Evolutionary conservation across 2,888 invertebrate genomes (phyloP).

Genomic region (Rhingia campestris): DNA sequence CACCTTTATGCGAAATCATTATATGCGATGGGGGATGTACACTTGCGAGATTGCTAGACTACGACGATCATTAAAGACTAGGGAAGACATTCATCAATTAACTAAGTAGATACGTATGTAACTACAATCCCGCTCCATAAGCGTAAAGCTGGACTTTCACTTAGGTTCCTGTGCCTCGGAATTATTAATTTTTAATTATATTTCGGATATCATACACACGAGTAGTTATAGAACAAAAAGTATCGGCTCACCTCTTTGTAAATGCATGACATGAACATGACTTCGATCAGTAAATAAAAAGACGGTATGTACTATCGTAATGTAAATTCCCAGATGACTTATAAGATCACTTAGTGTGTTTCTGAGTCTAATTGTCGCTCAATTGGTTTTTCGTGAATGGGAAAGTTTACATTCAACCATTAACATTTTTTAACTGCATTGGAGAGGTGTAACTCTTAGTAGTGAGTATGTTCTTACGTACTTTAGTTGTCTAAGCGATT

Average conservation of each 20-base stretch:
- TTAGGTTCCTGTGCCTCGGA: no score
- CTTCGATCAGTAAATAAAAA: conserved; percentile 13
- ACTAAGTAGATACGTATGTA: no score
- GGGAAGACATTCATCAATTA: background rate
- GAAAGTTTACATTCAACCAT: background rate
- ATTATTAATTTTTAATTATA: no score
- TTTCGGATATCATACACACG: no score
- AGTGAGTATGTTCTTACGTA: no score
- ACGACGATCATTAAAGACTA: background rate
- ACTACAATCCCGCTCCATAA: no score
- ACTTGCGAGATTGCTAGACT: conserved; percentile 10
- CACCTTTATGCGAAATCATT: conserved; percentile 23
- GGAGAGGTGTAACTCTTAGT: no score
- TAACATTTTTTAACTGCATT: background rate
- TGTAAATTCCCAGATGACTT: conserved; percentile 20
- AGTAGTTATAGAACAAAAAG: no score
- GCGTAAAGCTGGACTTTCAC: no score
- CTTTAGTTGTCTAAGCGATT: no score
- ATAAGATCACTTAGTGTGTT: background rate
- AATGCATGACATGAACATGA: no score
- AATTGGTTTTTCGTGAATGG: conserved; percentile 26
- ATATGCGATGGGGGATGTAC: conserved; percentile 18
- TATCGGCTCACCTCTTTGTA: no score
- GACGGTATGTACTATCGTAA: background rate
- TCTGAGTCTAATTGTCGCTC: background rate